phyloP scores from a whole-genome alignment of 2,113 vertebrate genomes.

The human (Homo sapiens) region DNA sequence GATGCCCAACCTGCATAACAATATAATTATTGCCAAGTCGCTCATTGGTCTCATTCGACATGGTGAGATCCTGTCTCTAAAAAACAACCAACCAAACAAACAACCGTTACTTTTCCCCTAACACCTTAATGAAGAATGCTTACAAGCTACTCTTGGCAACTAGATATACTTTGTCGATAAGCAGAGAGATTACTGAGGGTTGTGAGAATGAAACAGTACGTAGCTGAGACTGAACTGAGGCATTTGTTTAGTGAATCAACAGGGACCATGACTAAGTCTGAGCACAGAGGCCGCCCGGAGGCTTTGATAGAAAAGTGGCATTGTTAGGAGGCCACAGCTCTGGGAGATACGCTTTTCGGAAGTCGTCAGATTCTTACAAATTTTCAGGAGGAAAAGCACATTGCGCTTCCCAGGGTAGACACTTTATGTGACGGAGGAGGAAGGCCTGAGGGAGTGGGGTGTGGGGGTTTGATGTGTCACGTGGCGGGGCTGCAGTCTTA shows the following conservation, averaged over 20 bases:
- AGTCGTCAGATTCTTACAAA: neutral
- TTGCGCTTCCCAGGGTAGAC: neutral
- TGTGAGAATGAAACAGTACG: neutral
- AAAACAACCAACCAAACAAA: neutral
- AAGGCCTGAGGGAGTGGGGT: neutral
- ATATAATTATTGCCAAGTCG: neutral
- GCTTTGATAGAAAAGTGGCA: fast-evolving
- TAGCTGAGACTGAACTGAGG: neutral
- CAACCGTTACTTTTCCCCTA: neutral
- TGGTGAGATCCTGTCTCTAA: neutral
- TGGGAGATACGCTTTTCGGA: neutral
- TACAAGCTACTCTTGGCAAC: neutral
- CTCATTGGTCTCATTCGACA: neutral
- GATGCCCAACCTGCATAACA: neutral
- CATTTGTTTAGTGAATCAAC: neutral
- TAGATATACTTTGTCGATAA: neutral
- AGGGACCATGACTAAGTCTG: neutral
- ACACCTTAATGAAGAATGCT: neutral
- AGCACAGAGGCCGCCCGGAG: fast-evolving
- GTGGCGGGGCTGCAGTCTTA: neutral
- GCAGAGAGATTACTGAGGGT: neutral
- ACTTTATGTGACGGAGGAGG: neutral
- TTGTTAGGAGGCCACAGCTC: neutral
- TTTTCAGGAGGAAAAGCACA: neutral
- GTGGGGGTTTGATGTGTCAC: fast-evolving